Percentiles rank a stretch among this genome's conserved stretches.
These are phyloP conservation scores for Hoplodrina blanda DNA, from an alignment of 2,888 invertebrate genomes.

Conservation along the genomic window DNA sequence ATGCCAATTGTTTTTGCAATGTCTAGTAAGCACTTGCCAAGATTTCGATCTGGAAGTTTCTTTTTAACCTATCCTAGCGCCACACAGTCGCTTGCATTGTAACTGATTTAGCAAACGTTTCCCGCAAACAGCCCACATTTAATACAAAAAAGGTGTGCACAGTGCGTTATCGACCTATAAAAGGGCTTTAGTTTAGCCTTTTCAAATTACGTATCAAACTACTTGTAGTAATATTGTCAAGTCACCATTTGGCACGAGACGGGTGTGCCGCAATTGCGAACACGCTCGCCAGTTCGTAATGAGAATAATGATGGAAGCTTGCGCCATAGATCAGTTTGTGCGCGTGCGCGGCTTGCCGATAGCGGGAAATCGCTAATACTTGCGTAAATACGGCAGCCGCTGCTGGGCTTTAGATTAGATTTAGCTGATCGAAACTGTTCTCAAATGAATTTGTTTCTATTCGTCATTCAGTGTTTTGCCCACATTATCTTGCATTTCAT, in stretches of 20 bases:
- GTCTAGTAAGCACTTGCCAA: conserved; percentile 19
- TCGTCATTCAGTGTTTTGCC: conserved; percentile 61
- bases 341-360: conserved; percentile 84
- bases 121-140: conserved; percentile 44
- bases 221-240: conserved; percentile 73
- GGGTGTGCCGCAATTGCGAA: conserved; percentile 78
- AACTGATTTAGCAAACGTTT: conserved; percentile 47
- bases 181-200: conserved; percentile 59
- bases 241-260: conserved; percentile 73
- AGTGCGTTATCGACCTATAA: conserved; percentile 46
- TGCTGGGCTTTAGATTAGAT: conserved; percentile 73
- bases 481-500: conserved; percentile 42
- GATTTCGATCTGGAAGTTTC: conserved; percentile 39
- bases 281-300: conserved; percentile 79
- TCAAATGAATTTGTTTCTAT: conserved; percentile 64
- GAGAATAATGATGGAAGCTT: conserved; percentile 88
- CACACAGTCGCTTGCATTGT: conserved; percentile 43
- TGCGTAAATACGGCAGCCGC: conserved; percentile 86
- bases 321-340: conserved; percentile 80
- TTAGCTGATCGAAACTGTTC: conserved; percentile 68
- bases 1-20: conserved; percentile 33
- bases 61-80: conserved; percentile 26
- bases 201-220: conserved; percentile 66
- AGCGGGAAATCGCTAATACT: conserved; percentile 84
- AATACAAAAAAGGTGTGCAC: conserved; percentile 43